Conservation (phyloP, 2,797 vertebrate genomes). For the Chelmon rostratus region DNA sequence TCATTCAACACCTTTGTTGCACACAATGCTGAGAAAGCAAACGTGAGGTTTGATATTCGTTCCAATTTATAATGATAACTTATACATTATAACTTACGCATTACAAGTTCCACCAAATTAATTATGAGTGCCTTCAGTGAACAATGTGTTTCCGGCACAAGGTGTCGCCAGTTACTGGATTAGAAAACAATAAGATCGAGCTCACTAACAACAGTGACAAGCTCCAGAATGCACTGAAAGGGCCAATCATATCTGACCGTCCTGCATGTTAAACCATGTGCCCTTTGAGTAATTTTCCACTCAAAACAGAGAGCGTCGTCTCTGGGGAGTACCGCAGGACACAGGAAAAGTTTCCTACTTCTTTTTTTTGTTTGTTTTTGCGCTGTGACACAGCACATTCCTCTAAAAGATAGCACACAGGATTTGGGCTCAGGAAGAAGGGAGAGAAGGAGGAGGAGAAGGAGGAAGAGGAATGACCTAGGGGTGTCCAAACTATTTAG, state of each 20-base stretch:
- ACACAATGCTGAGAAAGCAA: too few species aligned
- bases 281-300: conserved; percentile 1
- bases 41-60: background rate
- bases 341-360: background rate
- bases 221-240: background rate
- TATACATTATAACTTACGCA: too few species aligned
- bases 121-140: background rate
- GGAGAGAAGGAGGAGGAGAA: conserved; percentile 44
- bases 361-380: background rate
- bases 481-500: conserved; percentile 80
- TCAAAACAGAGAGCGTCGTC: background rate
- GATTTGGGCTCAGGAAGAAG: conserved; percentile 50
- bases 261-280: background rate
- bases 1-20: too few species aligned
- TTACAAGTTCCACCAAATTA: background rate
- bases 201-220: conserved; percentile 8
- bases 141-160: conserved; percentile 7
- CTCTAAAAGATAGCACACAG: conserved; percentile 45
- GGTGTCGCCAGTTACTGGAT: conserved; percentile 11
- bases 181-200: background rate
- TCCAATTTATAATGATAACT: too few species aligned
- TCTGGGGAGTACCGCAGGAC: conserved; percentile 1
- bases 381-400: conserved; percentile 66
- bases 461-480: conserved; percentile 62
- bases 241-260: background rate